These are phyloP conservation scores for Pterostichus madidus DNA, from an alignment of 2,888 invertebrate genomes.

Conservation along the genomic window DNA sequence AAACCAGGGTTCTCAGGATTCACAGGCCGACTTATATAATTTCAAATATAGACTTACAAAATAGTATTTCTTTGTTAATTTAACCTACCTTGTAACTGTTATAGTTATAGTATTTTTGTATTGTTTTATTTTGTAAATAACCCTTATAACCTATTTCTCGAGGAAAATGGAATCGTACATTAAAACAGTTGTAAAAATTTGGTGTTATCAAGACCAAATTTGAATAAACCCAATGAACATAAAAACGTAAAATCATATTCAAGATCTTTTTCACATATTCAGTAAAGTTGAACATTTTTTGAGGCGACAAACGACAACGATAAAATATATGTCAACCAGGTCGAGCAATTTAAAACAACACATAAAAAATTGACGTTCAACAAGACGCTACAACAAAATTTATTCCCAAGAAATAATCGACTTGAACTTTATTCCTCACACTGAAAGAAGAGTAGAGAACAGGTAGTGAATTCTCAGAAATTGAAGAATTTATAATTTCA, in stretches of 20 bases:
- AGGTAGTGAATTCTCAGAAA: constrained; percentile 64
- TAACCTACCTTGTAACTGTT: too few species aligned
- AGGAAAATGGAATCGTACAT: not conserved
- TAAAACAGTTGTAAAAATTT: constrained; percentile 12
- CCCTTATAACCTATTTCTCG: too few species aligned
- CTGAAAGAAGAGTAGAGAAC: constrained; percentile 53
- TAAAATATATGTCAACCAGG: constrained; percentile 52
- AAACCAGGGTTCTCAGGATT: too few species aligned
- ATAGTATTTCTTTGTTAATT: too few species aligned
- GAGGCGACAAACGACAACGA: constrained; percentile 48
- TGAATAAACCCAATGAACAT: constrained; percentile 41
- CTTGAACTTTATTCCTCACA: constrained; percentile 56
- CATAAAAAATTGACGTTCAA: constrained; percentile 54
- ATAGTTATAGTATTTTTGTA: too few species aligned
- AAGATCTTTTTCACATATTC: constrained; percentile 51
- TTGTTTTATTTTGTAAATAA: too few species aligned
- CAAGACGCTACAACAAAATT: constrained; percentile 51
- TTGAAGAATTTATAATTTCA: constrained; percentile 63
- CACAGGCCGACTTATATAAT: too few species aligned
- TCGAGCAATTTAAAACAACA: constrained; percentile 48
- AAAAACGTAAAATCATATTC: constrained; percentile 48
- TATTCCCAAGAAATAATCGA: constrained; percentile 51
- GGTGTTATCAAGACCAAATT: constrained; percentile 38
- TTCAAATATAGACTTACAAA: too few species aligned
- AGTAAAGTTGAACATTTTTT: constrained; percentile 41